Percentiles rank a stretch among this genome's conserved stretches.
Evolutionary conservation across 2,888 invertebrate genomes (phyloP).

Genomic region (Lasioglossum figueresi): DNA sequence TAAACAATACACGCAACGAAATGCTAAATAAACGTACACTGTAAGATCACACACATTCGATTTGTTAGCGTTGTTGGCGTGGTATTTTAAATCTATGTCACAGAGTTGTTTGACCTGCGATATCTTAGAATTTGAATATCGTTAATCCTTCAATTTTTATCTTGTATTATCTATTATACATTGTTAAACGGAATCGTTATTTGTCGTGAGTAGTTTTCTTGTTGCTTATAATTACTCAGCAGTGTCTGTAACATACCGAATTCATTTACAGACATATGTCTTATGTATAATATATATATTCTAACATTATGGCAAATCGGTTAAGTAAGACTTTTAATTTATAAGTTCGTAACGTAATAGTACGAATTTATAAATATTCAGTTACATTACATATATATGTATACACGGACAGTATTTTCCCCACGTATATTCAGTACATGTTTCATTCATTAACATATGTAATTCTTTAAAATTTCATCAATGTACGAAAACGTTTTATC

Average conservation of each 20-base stretch:
- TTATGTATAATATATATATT: slow-evolving; percentile 16
- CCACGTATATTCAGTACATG: background rate
- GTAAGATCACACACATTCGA: slow-evolving; percentile 24
- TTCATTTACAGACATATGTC: slow-evolving; percentile 50
- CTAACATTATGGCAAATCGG: slow-evolving; percentile 40
- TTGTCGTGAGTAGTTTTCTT: slow-evolving; percentile 15
- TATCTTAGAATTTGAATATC: slow-evolving; percentile 50
- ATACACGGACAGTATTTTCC: background rate
- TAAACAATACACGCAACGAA: slow-evolving; percentile 6
- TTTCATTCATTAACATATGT: background rate
- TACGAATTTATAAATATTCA: slow-evolving; percentile 19
- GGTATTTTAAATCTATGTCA: slow-evolving; percentile 61
- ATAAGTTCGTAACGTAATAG: background rate
- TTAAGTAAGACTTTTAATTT: slow-evolving; percentile 16
- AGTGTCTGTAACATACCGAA: slow-evolving; percentile 16
- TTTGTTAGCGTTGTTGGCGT: slow-evolving; percentile 42
- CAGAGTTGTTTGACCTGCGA: slow-evolving; percentile 57
- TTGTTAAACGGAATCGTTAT: slow-evolving; percentile 23
- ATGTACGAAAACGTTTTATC: background rate
- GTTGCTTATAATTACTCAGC: slow-evolving; percentile 32
- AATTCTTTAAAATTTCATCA: background rate
- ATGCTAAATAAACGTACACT: background rate
- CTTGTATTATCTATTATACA: slow-evolving; percentile 24
- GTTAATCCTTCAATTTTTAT: slow-evolving; percentile 29
- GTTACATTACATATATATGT: background rate